Conservation (phyloP, 2,113 vertebrate genomes). For the Otolemur garnettii region DNA sequence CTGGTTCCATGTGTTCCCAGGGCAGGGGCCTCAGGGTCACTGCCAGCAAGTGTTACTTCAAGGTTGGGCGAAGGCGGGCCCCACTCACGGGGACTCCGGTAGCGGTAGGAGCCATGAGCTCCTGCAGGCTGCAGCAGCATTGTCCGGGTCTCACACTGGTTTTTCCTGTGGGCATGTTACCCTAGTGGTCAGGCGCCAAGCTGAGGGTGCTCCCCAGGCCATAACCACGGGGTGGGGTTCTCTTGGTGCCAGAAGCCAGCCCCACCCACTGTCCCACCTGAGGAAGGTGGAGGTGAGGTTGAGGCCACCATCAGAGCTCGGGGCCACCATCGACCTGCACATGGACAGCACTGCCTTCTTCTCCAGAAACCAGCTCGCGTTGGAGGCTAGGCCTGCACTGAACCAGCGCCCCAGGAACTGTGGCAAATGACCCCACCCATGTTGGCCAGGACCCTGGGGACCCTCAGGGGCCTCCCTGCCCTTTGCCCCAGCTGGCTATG, state of each 20-base stretch:
- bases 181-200: background rate
- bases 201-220: background rate
- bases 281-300: slow-evolving; percentile 87
- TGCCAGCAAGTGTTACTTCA: rapidly evolving
- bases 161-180: slow-evolving; percentile 63
- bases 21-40: background rate
- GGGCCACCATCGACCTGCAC: slow-evolving; percentile 84
- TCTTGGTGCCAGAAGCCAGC: background rate
- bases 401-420: slow-evolving; percentile 94
- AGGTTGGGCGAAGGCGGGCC: background rate
- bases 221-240: rapidly evolving
- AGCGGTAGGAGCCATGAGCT: slow-evolving; percentile 33
- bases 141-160: slow-evolving; percentile 66
- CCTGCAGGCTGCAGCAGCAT: background rate
- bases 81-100: slow-evolving; percentile 71
- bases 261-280: slow-evolving; percentile 77
- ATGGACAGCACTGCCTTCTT: slow-evolving; percentile 86
- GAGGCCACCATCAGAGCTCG: slow-evolving; percentile 86
- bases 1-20: too few relatives aligned
- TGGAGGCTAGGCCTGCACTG: slow-evolving; percentile 91
- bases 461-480: background rate
- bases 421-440: background rate
- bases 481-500: rapidly evolving
- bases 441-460: background rate
- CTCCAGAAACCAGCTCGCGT: slow-evolving; percentile 88